phyloP scores from a whole-genome alignment of 2,797 vertebrate genomes.

The Antennarius maculatus region DNA sequence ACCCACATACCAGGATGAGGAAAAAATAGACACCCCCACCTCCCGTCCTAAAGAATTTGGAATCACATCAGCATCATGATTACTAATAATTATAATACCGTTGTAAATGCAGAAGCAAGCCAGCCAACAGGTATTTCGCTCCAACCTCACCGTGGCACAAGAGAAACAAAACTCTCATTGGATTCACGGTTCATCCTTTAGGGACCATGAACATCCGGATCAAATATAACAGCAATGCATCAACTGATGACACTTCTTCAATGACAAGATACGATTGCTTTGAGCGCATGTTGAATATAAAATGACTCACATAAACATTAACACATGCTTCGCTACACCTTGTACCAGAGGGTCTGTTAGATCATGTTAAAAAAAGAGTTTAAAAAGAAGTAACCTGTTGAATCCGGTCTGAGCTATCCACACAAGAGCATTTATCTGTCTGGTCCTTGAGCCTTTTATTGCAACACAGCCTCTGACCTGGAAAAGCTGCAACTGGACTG shows the following conservation, averaged over 20 bases:
- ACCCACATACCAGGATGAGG: too few relatives aligned
- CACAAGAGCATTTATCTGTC: conserved; percentile 11
- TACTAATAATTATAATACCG: too few relatives aligned
- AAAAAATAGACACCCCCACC: too few relatives aligned
- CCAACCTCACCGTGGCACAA: too few relatives aligned
- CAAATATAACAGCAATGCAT: background rate
- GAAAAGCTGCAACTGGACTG: conserved; percentile 40
- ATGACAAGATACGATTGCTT: too few relatives aligned
- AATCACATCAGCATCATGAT: too few relatives aligned
- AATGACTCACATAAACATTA: too few relatives aligned
- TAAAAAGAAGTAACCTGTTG: background rate
- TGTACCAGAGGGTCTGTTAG: background rate
- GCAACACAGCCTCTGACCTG: conserved; percentile 10
- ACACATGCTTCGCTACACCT: background rate
- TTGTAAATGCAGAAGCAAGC: too few relatives aligned
- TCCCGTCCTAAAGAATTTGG: too few relatives aligned
- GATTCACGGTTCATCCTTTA: background rate
- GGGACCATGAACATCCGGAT: background rate
- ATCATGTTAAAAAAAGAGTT: background rate
- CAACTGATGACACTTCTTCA: background rate
- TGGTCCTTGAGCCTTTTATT: conserved; percentile 27
- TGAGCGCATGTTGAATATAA: too few relatives aligned
- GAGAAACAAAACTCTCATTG: too few relatives aligned
- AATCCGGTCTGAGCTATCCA: conserved; percentile 6
- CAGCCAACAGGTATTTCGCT: too few relatives aligned